Evolutionary conservation across 2,113 vertebrate species (phyloP).

Genomic region (Orcinus orca): DNA sequence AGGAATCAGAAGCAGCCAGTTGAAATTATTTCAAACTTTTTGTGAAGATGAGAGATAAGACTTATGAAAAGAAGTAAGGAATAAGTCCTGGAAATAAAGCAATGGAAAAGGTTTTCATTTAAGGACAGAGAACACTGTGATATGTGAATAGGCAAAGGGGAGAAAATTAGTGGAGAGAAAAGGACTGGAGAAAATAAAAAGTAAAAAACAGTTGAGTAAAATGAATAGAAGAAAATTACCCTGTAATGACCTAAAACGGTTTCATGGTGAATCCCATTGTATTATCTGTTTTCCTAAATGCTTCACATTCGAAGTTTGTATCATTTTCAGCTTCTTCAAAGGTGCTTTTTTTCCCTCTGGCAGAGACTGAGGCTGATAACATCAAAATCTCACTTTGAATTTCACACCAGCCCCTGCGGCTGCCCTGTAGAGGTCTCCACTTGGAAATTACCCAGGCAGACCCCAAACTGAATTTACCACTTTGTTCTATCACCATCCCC

Average conservation of each 20-base stretch:
- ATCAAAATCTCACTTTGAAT: not conserved
- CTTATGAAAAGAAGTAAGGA: not conserved
- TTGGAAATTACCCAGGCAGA: not conserved
- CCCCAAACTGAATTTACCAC: not conserved
- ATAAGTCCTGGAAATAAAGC: not conserved
- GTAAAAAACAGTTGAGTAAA: constrained; percentile 5
- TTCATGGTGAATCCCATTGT: not conserved
- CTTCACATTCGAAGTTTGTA: not conserved
- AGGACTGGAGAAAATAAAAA: not conserved
- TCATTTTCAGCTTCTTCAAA: constrained; percentile 15
- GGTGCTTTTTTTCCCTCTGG: not conserved
- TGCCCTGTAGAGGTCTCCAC: not conserved
- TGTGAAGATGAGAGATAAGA: not conserved
- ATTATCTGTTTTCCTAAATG: constrained; percentile 27
- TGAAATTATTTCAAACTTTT: not conserved
- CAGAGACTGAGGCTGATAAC: not conserved
- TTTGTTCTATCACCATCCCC: not conserved
- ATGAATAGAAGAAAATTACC: not conserved
- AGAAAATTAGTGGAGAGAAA: not conserved
- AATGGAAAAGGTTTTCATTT: not conserved
- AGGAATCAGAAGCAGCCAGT: not conserved
- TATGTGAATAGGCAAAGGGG: not conserved
- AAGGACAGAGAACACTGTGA: not conserved
- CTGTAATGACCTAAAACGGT: not conserved
- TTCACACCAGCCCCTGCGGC: not conserved